phyloP scores from a whole-genome alignment of 2,888 invertebrate genomes.

The Cantharis rustica region DNA sequence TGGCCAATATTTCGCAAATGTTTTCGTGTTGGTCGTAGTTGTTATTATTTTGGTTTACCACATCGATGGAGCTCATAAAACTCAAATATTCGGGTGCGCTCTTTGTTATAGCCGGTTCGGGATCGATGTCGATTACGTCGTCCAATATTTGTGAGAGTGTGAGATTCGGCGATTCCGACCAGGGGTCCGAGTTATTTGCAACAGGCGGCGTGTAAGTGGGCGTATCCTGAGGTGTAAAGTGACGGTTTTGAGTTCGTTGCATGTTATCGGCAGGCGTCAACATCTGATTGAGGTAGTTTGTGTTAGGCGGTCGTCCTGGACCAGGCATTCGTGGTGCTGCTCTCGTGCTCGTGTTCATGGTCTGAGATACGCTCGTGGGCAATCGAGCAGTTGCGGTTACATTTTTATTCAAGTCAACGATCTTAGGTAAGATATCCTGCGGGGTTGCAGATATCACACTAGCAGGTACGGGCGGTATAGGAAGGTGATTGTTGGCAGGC shows the following conservation, averaged over 20 bases:
- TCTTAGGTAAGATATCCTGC: constrained; percentile 67
- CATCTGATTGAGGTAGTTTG: constrained; percentile 53
- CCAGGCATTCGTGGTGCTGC: constrained; percentile 43
- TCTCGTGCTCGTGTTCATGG: constrained; percentile 24
- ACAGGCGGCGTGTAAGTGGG: constrained; percentile 40
- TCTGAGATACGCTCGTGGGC: constrained; percentile 30
- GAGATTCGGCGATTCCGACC: constrained; percentile 59
- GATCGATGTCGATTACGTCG: constrained; percentile 81
- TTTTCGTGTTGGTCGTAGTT: constrained; percentile 46
- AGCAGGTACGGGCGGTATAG: constrained; percentile 69
- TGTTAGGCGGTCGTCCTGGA: constrained; percentile 44
- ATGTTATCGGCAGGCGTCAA: constrained; percentile 49
- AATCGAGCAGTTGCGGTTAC: constrained; percentile 40
- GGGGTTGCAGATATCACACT: constrained; percentile 72
- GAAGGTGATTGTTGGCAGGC: constrained; percentile 63
- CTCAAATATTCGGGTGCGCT: constrained; percentile 50
- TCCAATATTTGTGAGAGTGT: constrained; percentile 83
- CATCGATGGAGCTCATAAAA: constrained; percentile 56
- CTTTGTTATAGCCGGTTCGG: constrained; percentile 61
- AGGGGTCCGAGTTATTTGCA: constrained; percentile 49
- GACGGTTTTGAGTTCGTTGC: constrained; percentile 44
- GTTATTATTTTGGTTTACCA: constrained; percentile 32
- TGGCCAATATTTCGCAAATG: constrained; percentile 77
- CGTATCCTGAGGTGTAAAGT: constrained; percentile 18
- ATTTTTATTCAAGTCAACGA: constrained; percentile 46